Evolutionary conservation across 2,113 vertebrate species (phyloP), one percentile per base, ranked within the genome.

Genomic region (Lichenostomus cassidix): DNA sequence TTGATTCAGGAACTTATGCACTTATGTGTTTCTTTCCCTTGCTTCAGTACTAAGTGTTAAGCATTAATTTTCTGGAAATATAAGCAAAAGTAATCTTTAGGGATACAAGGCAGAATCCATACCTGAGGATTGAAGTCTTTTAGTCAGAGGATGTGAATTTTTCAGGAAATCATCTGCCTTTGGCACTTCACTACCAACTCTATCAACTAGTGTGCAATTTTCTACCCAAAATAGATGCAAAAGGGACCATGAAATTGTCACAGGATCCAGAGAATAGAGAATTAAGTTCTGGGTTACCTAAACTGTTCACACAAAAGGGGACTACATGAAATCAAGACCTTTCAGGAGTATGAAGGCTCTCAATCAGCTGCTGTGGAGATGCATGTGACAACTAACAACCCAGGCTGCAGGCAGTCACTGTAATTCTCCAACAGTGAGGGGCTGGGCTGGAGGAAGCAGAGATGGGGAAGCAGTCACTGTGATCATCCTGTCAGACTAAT

Each of bases 91-190:
- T 35, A 80, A 88, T 83, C 47, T 47, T 80, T n/a, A 87, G 44
- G 22, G 6, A 84, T 56, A 49, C 10, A 41, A 82, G 13, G 18
- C 25, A 3, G 68, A 46, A 80, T 39, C 11, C 28, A 53, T 28
- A 41, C 5, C 23, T 76, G 33, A 80, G 35, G 24, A 88, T 2
- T 59, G 77, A 69, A 60, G 5, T 39, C 16, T 60, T 93, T 84
- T 79, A 85, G 33, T 74, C 50, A 67, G n/a, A 91, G n/a, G 16
- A 90, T 56, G 70, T 85, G 76, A 86, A 56, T 81, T 92, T 96
- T 95, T 78, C 82, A 75, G 70, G 60, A 56, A 92, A 94, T 91
- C 76, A 82, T 79, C 44, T 44, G 14, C 87, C 80, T 92, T 84
- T 92, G 41, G 62, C 81, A 87, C 89, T 94, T 90, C 56, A 80